Conservation (phyloP, 2,888 invertebrate species). For the Venusia cambrica region DNA sequence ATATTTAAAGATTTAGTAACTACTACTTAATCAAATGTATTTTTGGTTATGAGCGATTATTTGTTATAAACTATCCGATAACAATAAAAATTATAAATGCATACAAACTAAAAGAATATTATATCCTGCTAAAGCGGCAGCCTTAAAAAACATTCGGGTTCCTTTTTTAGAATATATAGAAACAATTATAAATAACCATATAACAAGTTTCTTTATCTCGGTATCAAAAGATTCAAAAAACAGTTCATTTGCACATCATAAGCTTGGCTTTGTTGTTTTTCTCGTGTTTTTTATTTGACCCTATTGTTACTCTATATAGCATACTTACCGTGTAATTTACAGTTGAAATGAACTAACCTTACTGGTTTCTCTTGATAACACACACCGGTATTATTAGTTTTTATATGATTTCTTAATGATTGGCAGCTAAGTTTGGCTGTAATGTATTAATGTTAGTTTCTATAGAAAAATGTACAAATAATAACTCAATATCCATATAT, state of each 20-base stretch:
- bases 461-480: too few species aligned
- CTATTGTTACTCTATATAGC: slow-evolving; percentile 34
- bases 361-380: slow-evolving; percentile 25
- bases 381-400: too few species aligned
- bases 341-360: slow-evolving; percentile 25
- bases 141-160: neutral
- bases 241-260: slow-evolving; percentile 41
- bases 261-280: slow-evolving; percentile 21
- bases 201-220: slow-evolving; percentile 57
- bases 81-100: too few species aligned
- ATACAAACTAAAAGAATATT: too few species aligned
- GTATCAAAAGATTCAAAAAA: slow-evolving; percentile 42
- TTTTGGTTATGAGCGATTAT: too few species aligned
- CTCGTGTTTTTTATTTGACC: slow-evolving; percentile 24
- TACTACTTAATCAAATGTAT: too few species aligned
- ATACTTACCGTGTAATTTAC: slow-evolving; percentile 63
- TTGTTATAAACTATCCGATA: too few species aligned
- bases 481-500: too few species aligned
- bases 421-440: too few species aligned
- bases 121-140: neutral
- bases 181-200: slow-evolving; percentile 51
- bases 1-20: too few species aligned
- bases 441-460: too few species aligned
- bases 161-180: slow-evolving; percentile 23
- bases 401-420: too few species aligned